Percentiles rank a stretch among this genome's conserved stretches.
Evolutionary conservation across 2,797 vertebrate genomes (phyloP).

Genomic region (Craterocephalus amniculus): DNA sequence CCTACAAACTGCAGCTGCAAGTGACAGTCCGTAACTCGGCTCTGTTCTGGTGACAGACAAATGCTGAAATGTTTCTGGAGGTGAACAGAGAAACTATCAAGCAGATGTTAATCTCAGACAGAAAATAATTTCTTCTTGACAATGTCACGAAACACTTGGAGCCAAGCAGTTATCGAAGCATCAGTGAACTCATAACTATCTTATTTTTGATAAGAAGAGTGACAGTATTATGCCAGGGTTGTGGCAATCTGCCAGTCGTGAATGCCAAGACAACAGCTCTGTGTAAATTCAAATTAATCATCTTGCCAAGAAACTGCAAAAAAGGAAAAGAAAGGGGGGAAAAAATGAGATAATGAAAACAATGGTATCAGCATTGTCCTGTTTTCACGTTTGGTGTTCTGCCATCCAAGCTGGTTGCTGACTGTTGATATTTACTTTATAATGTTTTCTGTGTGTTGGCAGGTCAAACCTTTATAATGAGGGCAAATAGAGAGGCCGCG

Average conservation of each 20-base stretch:
- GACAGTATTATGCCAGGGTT: slow-evolving; percentile 53
- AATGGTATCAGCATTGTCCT: slow-evolving; percentile 55
- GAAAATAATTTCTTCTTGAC: slow-evolving; percentile 50
- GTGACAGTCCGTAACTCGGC: slow-evolving; percentile 77
- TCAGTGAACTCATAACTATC: slow-evolving; percentile 50
- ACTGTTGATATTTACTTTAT: slow-evolving; percentile 60
- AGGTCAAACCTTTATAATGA: slow-evolving; percentile 66
- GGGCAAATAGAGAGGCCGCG: slow-evolving; percentile 48
- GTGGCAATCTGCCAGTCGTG: slow-evolving; percentile 57
- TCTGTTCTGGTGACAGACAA: slow-evolving; percentile 59
- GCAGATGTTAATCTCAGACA: slow-evolving; percentile 61
- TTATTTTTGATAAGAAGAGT: slow-evolving; percentile 60
- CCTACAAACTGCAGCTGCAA: slow-evolving; percentile 72
- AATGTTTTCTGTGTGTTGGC: slow-evolving; percentile 53
- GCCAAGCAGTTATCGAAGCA: slow-evolving; percentile 51
- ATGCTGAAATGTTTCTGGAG: slow-evolving; percentile 49
- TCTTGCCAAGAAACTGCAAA: slow-evolving; percentile 46
- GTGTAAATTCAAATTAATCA: slow-evolving; percentile 59
- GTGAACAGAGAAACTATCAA: slow-evolving; percentile 32
- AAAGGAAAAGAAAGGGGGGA: slow-evolving; percentile 4
- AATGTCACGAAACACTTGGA: slow-evolving; percentile 21
- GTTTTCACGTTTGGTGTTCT: slow-evolving; percentile 52
- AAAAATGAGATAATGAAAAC: slow-evolving; percentile 52
- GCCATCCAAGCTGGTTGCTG: slow-evolving; percentile 47
- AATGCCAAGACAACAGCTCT: slow-evolving; percentile 59